phyloP scores from a whole-genome alignment of 2,888 invertebrate species.

The Euclidia mi region DNA sequence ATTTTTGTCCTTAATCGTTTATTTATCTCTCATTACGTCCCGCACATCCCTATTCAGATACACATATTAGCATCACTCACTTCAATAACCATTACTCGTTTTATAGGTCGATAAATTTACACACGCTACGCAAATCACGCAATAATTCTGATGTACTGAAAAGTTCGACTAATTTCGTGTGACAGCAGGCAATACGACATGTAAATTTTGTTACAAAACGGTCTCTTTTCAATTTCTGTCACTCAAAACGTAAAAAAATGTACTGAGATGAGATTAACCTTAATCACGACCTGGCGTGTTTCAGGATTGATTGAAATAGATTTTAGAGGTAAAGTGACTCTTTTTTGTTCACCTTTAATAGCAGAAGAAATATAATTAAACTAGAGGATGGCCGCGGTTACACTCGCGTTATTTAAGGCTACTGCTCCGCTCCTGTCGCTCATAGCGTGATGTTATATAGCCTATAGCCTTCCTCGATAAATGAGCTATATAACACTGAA shows the following conservation, averaged over 20 bases:
- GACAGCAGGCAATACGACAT: constrained; percentile 1
- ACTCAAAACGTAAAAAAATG: constrained; percentile 25
- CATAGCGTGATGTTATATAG: too few relatives aligned
- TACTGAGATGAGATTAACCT: constrained; percentile 19
- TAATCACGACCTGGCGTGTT: constrained; percentile 17
- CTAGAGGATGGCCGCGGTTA: too few relatives aligned
- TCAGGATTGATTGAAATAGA: constrained; percentile 9
- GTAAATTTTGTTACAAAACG: constrained; percentile 6
- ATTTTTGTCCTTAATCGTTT: constrained; percentile 22
- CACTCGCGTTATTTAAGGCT: too few relatives aligned
- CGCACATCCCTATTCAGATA: constrained; percentile 12
- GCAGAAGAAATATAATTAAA: too few relatives aligned
- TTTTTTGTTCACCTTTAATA: too few relatives aligned
- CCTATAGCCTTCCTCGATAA: too few relatives aligned
- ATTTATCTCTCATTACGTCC: constrained; percentile 26
- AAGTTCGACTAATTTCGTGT: not conserved
- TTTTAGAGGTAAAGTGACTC: constrained; percentile 3
- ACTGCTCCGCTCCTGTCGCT: too few relatives aligned
- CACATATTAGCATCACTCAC: constrained; percentile 26
- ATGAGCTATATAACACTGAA: too few relatives aligned
- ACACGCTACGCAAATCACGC: not conserved
- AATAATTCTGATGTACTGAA: constrained; percentile 2
- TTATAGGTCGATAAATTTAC: not conserved
- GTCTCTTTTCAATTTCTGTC: constrained; percentile 19
- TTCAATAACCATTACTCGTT: constrained; percentile 30